phyloP scores from a whole-genome alignment of 2,888 invertebrate genomes.

The Iphiclides podalirius region DNA sequence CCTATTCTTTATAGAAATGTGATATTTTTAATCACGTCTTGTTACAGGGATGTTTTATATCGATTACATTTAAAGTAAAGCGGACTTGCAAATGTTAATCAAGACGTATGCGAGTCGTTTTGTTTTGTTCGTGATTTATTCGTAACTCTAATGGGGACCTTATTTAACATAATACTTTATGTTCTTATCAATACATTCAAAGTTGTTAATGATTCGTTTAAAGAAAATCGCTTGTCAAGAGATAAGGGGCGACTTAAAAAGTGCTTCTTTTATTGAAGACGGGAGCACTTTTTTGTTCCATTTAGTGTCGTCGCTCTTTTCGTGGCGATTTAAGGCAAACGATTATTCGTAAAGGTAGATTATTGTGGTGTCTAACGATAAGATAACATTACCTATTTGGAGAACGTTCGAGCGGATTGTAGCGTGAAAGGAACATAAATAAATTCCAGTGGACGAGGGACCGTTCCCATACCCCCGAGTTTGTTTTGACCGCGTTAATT shows the following conservation, averaged over 20 bases:
- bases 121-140: slow-evolving; percentile 29
- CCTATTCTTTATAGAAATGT: no score
- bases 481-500: slow-evolving; percentile 63
- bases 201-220: slow-evolving; percentile 33
- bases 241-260: slow-evolving; percentile 32
- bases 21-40: slow-evolving; percentile 22
- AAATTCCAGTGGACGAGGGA: slow-evolving; percentile 40
- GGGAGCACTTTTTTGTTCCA: slow-evolving; percentile 28
- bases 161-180: slow-evolving; percentile 41
- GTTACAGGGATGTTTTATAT: slow-evolving; percentile 32
- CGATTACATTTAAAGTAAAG: slow-evolving; percentile 11
- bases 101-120: slow-evolving; percentile 16
- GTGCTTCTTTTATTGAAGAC: slow-evolving; percentile 31
- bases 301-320: background rate
- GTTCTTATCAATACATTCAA: slow-evolving; percentile 41
- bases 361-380: slow-evolving; percentile 15
- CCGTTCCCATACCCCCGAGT: slow-evolving; percentile 52
- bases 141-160: slow-evolving; percentile 31
- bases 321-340: slow-evolving; percentile 6
- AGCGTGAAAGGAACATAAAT: slow-evolving; percentile 33
- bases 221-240: slow-evolving; percentile 33
- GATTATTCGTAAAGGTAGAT: slow-evolving; percentile 1
- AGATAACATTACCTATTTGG: slow-evolving; percentile 17
- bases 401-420: background rate
- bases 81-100: slow-evolving; percentile 16